Evolutionary conservation across 2,888 invertebrate genomes (phyloP).

Genomic region (Lycaena phlaeas): DNA sequence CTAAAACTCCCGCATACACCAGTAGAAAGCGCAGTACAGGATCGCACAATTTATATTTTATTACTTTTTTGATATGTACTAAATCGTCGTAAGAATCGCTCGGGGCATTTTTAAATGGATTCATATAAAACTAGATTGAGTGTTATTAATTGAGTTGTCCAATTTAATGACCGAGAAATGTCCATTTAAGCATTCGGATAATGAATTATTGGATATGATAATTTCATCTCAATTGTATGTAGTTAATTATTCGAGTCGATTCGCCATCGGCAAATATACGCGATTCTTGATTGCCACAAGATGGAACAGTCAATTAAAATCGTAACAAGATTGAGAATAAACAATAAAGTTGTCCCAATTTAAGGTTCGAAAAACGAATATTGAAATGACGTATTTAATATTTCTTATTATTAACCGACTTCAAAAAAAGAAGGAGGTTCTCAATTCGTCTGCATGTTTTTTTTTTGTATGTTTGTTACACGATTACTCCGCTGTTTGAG

Average conservation of each 20-base stretch:
- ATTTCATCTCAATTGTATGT: conserved; percentile 13
- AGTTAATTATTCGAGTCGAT: conserved; percentile 25
- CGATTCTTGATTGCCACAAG: no score
- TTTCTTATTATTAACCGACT: no score
- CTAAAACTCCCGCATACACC: conserved; percentile 30
- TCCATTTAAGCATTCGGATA: conserved; percentile 32
- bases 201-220: conserved; percentile 43
- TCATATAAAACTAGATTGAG: conserved; percentile 38
- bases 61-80: conserved; percentile 33
- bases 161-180: conserved; percentile 36
- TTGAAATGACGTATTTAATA: no score
- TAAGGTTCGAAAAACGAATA: no score
- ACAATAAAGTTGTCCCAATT: no score
- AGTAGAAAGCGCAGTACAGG: conserved; percentile 16
- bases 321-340: no score
- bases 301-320: no score
- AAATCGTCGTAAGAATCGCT: conserved; percentile 30
- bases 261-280: conserved; percentile 27
- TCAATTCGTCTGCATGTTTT: no score
- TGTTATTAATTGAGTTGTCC: conserved; percentile 30
- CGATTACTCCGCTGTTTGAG: no score
- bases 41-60: conserved; percentile 19
- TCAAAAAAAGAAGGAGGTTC: no score
- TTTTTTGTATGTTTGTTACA: no score
- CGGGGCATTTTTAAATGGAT: conserved; percentile 45